Percentiles rank a stretch among this genome's conserved stretches.
Conservation (phyloP, 2,888 invertebrate genomes). For the Sphinx pinastri region DNA sequence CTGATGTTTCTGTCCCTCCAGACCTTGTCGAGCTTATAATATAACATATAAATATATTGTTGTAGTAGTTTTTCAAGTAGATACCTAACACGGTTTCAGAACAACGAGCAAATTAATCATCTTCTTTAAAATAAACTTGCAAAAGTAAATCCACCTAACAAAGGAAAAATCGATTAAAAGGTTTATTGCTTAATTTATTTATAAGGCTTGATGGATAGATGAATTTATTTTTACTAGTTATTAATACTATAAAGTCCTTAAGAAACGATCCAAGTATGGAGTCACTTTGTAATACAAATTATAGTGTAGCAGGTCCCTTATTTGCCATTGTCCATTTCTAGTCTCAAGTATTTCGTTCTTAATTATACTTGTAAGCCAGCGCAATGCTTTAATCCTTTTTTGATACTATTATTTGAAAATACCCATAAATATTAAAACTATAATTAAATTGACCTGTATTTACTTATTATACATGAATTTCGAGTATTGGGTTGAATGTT, state of each 20-base stretch:
- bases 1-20: no score
- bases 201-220: background rate
- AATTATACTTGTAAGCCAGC: background rate
- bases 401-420: background rate
- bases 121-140: background rate
- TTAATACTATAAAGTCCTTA: background rate
- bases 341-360: constrained; percentile 4
- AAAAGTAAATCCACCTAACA: background rate
- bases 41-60: no score
- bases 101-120: background rate
- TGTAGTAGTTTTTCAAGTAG: no score
- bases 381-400: background rate
- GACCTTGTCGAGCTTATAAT: no score
- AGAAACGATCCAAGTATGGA: background rate
- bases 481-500: background rate
- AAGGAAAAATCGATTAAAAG: background rate
- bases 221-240: background rate
- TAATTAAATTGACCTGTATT: background rate
- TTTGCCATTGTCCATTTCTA: constrained; percentile 6
- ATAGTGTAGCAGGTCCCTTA: constrained; percentile 4
- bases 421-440: background rate
- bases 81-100: background rate
- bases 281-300: constrained; percentile 13
- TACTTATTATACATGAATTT: background rate
- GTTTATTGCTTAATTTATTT: background rate